Conservation (phyloP, 2,113 vertebrate species). For the Scolopax mira region DNA sequence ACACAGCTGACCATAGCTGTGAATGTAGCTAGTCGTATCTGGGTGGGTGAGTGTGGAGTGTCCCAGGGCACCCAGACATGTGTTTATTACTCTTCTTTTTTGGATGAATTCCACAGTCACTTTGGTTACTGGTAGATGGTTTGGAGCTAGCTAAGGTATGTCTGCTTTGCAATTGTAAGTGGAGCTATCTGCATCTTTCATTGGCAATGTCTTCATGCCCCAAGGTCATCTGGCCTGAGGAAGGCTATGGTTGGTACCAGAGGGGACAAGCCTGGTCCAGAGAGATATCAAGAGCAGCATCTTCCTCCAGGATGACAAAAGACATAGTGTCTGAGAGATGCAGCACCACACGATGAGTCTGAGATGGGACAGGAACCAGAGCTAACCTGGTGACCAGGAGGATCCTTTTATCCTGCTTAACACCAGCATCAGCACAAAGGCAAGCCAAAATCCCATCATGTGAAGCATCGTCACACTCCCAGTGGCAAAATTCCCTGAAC, state of each 20-base stretch:
- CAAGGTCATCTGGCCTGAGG: neutral
- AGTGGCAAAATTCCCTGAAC: neutral
- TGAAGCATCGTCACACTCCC: accelerated
- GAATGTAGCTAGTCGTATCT: neutral
- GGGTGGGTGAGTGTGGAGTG: neutral
- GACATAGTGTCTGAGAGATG: neutral
- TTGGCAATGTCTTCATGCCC: neutral
- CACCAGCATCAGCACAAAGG: neutral
- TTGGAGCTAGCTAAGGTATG: neutral
- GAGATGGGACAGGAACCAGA: neutral
- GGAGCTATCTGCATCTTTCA: neutral
- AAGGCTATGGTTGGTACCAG: neutral
- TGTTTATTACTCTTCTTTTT: neutral
- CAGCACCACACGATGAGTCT: neutral
- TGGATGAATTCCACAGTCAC: neutral
- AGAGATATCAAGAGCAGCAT: neutral
- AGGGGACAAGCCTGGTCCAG: neutral
- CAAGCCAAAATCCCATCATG: neutral
- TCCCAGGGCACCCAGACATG: neutral
- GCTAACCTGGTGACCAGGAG: neutral
- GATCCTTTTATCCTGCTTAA: neutral
- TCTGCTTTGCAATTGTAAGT: neutral
- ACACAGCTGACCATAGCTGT: neutral
- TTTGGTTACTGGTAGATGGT: neutral
- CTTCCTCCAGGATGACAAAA: neutral